phyloP scores from a whole-genome alignment of 2,797 vertebrate species.

The Mergus octosetaceus region DNA sequence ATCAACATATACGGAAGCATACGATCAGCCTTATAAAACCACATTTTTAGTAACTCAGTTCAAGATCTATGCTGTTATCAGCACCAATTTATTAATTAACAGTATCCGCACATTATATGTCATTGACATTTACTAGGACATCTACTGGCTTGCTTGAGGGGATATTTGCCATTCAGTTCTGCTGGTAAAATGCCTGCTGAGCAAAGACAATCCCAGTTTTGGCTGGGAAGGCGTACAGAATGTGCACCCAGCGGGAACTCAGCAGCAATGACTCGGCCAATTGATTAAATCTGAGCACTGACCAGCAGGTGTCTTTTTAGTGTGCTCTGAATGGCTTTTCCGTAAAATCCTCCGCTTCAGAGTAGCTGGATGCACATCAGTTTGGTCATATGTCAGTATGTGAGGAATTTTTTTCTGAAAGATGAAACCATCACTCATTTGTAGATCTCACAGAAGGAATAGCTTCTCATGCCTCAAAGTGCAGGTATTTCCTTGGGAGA shows the following conservation, averaged over 20 bases:
- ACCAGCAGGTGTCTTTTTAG: constrained; percentile 26
- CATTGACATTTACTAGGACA: background rate
- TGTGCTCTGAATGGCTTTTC: background rate
- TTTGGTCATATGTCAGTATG: background rate
- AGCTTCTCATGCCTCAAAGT: background rate
- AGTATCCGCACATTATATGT: background rate
- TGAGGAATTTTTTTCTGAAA: background rate
- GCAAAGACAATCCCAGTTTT: background rate
- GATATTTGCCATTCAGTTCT: background rate
- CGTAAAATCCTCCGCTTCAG: background rate
- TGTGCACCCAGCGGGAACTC: background rate
- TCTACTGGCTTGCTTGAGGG: background rate
- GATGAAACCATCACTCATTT: background rate
- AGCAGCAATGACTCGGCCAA: background rate
- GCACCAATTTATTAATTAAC: background rate
- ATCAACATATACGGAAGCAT: background rate
- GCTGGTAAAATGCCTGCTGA: background rate
- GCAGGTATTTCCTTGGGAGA: background rate
- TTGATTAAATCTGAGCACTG: constrained; percentile 1
- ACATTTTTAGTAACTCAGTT: background rate
- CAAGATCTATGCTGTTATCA: background rate
- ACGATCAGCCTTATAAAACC: background rate
- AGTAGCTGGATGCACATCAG: background rate
- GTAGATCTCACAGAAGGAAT: background rate
- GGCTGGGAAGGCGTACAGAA: background rate